A percentile compares a stretch with the other conserved stretches of the same genome.
Evolutionary conservation across 2,113 vertebrate species (phyloP).

Genomic region (Donacobius atricapilla): DNA sequence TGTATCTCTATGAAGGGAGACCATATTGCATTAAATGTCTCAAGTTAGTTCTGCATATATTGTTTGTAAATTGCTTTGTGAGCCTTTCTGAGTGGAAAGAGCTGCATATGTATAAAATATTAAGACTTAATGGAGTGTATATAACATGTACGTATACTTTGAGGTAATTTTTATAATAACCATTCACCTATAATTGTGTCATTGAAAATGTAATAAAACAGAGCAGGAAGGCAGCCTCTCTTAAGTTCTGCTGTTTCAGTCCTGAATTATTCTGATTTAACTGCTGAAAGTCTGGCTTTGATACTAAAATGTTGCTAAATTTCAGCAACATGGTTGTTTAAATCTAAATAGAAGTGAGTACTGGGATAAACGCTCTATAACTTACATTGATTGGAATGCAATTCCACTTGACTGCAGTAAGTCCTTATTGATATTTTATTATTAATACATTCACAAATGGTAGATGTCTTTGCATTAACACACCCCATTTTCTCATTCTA

Average conservation of each 20-base stretch:
- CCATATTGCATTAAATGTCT: constrained; percentile 58
- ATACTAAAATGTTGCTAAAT: background rate
- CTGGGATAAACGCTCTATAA: background rate
- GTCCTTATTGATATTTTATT: background rate
- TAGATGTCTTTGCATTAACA: background rate
- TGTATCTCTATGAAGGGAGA: constrained; percentile 65
- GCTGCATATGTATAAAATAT: constrained; percentile 3
- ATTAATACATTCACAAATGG: background rate
- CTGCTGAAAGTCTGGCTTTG: background rate
- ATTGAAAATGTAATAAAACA: constrained; percentile 17
- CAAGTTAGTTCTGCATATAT: constrained; percentile 41
- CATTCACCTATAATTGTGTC: background rate
- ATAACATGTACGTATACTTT: background rate
- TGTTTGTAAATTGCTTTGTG: constrained; percentile 43
- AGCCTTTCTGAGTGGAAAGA: constrained; percentile 3
- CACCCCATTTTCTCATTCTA: background rate
- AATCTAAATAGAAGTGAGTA: background rate
- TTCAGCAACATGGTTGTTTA: background rate
- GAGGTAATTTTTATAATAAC: constrained; percentile 15
- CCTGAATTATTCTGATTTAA: background rate
- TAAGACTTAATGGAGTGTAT: constrained; percentile 1
- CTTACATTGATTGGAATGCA: background rate
- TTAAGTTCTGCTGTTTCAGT: background rate
- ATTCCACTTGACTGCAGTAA: background rate
- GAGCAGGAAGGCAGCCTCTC: background rate